A percentile compares a stretch with the other conserved stretches of the same genome.
Conservation (phyloP, 2,113 vertebrate genomes). For the Zosterops japonicus region DNA sequence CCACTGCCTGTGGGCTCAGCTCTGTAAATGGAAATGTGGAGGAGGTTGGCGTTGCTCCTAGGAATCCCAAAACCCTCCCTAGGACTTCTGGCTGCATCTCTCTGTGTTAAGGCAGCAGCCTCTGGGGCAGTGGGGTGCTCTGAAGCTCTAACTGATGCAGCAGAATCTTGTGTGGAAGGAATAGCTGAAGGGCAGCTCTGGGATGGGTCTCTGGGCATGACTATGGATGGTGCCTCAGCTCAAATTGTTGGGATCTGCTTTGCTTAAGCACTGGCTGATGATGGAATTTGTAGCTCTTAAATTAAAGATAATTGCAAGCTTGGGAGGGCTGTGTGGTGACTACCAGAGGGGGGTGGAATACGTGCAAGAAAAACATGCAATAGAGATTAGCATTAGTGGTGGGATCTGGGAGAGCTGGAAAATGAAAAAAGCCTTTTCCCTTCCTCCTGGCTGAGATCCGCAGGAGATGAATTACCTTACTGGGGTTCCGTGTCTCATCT, state of each 20-base stretch:
- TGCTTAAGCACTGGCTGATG: not conserved
- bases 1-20: not conserved
- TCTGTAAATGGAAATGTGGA: not conserved
- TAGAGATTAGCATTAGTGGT: not conserved
- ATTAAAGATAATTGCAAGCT: constrained; percentile 38
- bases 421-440: not conserved
- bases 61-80: not conserved
- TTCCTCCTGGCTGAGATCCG: not conserved
- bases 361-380: not conserved
- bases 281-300: constrained; percentile 8
- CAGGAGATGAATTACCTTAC: not conserved
- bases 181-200: not conserved
- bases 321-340: constrained; percentile 27
- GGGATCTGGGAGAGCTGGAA: not conserved
- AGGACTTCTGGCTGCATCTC: not conserved
- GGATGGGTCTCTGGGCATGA: not conserved
- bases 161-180: not conserved
- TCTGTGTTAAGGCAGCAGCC: not conserved
- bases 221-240: rapidly evolving
- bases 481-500: not conserved
- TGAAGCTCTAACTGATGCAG: not conserved
- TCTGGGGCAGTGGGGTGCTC: not conserved
- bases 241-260: not conserved
- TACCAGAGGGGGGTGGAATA: not conserved
- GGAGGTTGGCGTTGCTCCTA: not conserved